These are phyloP conservation scores for Melanotaenia parkinsoni DNA, from an alignment of 2,797 vertebrate species.

Conservation along the genomic window DNA sequence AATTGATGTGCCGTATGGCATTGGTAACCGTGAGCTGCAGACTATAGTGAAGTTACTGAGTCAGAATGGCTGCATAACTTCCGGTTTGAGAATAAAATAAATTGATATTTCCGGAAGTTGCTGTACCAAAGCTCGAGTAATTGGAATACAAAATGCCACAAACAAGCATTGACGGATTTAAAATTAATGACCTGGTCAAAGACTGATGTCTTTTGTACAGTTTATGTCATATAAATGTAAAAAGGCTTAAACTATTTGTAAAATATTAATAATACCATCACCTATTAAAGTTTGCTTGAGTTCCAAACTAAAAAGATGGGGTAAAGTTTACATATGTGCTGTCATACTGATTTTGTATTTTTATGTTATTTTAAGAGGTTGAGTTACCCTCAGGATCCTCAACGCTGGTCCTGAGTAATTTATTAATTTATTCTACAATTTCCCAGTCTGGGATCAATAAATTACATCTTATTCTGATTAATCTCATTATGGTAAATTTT, in stretches of 20 bases:
- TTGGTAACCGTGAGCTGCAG: conserved; percentile 38
- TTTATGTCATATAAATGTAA: background rate
- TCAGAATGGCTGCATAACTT: background rate
- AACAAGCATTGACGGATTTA: background rate
- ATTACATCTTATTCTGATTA: no score
- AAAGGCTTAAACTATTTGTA: no score
- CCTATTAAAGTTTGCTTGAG: no score
- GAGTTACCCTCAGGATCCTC: no score
- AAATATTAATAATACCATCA: no score
- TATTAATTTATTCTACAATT: background rate
- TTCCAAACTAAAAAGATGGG: no score
- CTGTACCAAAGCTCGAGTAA: background rate
- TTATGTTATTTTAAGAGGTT: no score
- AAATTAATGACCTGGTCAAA: background rate
- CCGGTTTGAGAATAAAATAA: conserved; percentile 59
- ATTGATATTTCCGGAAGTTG: conserved; percentile 16
- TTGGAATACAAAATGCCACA: background rate
- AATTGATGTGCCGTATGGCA: conserved; percentile 25
- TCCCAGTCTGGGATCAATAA: no score
- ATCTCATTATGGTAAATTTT: background rate
- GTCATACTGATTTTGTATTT: no score
- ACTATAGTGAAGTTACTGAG: conserved; percentile 15
- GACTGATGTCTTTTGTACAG: background rate
- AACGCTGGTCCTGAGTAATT: background rate
- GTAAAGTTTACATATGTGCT: no score